Evolutionary conservation across 2,888 invertebrate species (phyloP).

Genomic region (Drosophila parthenogenetica): DNA sequence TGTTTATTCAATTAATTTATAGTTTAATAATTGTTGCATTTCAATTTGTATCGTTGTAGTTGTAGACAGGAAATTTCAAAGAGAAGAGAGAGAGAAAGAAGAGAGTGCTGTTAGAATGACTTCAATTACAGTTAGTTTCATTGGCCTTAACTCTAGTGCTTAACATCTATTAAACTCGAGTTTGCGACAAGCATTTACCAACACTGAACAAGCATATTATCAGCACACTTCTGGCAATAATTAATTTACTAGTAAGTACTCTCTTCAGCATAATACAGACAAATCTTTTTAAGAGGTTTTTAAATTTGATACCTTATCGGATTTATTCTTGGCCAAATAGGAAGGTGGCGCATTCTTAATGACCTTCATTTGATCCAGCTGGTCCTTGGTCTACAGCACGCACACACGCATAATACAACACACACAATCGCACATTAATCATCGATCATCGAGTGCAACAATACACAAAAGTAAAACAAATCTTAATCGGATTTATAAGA

Average conservation of each 20-base stretch:
- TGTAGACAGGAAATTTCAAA: constrained; percentile 50
- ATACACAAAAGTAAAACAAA: constrained; percentile 16
- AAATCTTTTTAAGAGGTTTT: background rate
- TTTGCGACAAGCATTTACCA: constrained; percentile 63
- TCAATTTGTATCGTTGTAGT: constrained; percentile 34
- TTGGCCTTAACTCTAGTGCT: constrained; percentile 36
- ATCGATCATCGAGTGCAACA: constrained; percentile 19
- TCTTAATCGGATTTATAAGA: constrained; percentile 32
- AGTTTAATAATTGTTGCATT: constrained; percentile 15
- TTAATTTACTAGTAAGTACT: background rate
- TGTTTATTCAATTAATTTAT: constrained; percentile 28
- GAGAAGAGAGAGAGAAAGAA: constrained; percentile 62
- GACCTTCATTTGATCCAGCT: constrained; percentile 89
- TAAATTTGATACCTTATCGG: constrained; percentile 90
- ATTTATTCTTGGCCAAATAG: constrained; percentile 93
- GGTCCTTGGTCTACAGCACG: constrained; percentile 87
- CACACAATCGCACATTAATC: constrained; percentile 29
- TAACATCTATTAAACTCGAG: constrained; percentile 27
- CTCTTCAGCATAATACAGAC: too few relatives aligned
- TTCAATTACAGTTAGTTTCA: constrained; percentile 59
- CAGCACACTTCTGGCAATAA: constrained; percentile 29
- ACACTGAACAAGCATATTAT: constrained; percentile 60
- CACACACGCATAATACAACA: constrained; percentile 29
- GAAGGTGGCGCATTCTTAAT: constrained; percentile 95
- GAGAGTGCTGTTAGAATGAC: constrained; percentile 71